A percentile compares a stretch with the other conserved stretches of the same genome.
phyloP scores from a whole-genome alignment of 1,140 invertebrate species.

The Scaptomyza hsui region DNA sequence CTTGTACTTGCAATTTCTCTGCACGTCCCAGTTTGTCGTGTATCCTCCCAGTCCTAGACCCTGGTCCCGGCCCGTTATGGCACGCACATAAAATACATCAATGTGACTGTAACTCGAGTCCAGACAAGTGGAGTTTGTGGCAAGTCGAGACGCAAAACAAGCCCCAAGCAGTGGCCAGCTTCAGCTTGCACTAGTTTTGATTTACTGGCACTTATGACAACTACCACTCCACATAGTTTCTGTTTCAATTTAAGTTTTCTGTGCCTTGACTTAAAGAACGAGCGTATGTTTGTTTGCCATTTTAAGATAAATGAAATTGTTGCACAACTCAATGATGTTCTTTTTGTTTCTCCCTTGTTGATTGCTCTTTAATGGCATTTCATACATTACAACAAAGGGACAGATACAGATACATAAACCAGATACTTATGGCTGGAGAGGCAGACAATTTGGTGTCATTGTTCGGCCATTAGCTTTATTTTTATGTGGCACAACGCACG shows the following conservation, averaged over 20 bases:
- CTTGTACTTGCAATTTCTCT: conserved; percentile 76
- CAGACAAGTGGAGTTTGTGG: conserved; percentile 54
- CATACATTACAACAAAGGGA: conserved; percentile 13
- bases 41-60: conserved; percentile 18
- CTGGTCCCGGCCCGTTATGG: conserved; percentile 5
- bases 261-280: conserved; percentile 41
- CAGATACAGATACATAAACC: conserved; percentile 39
- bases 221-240: conserved; percentile 19
- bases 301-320: conserved; percentile 31
- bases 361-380: conserved; percentile 14
- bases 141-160: conserved; percentile 30
- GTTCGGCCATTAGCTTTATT: conserved; percentile 45
- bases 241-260: conserved; percentile 36
- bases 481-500: conserved; percentile 45
- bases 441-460: conserved; percentile 37
- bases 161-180: conserved; percentile 32
- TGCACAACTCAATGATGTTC: conserved; percentile 55
- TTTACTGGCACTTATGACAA: conserved; percentile 72
- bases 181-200: conserved; percentile 59
- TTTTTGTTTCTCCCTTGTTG: conserved; percentile 35
- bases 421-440: not conserved
- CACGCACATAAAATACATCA: conserved; percentile 74
- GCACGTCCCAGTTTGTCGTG: conserved; percentile 72
- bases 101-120: conserved; percentile 57
- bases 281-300: conserved; percentile 11